phyloP scores from a whole-genome alignment of 1,140 invertebrate species.

The Heliconius hewitsoni region DNA sequence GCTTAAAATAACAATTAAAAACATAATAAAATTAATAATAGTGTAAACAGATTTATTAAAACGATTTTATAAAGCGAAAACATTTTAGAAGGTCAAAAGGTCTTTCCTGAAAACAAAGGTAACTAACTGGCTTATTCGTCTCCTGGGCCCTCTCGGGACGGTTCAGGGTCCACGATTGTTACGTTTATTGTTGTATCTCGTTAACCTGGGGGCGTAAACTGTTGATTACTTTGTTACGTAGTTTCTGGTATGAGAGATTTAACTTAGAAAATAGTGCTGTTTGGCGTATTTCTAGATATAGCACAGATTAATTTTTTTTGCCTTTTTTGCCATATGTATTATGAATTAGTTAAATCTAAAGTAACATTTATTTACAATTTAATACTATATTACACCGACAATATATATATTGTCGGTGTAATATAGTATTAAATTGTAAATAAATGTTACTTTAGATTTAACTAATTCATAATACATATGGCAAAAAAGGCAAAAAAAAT shows the following conservation, averaged over 20 bases:
- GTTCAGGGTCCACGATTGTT: constrained; percentile 5
- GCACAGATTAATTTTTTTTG: too few relatives aligned
- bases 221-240: constrained; percentile 28
- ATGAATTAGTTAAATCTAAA: too few relatives aligned
- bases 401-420: too few relatives aligned
- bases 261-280: too few relatives aligned
- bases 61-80: constrained; percentile 17
- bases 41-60: neutral
- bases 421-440: too few relatives aligned
- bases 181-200: constrained; percentile 31
- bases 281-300: too few relatives aligned
- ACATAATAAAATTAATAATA: neutral
- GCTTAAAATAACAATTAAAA: neutral
- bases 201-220: constrained; percentile 33
- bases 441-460: too few relatives aligned
- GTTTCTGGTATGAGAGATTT: neutral
- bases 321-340: too few relatives aligned
- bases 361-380: too few relatives aligned
- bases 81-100: constrained; percentile 16
- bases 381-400: too few relatives aligned
- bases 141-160: constrained; percentile 21
- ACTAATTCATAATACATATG: too few relatives aligned
- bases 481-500: too few relatives aligned
- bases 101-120: constrained; percentile 3
- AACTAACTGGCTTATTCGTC: constrained; percentile 10